Evolutionary conservation across 2,113 vertebrate species (phyloP).

Genomic region (Gnathonemus longibarbis): DNA sequence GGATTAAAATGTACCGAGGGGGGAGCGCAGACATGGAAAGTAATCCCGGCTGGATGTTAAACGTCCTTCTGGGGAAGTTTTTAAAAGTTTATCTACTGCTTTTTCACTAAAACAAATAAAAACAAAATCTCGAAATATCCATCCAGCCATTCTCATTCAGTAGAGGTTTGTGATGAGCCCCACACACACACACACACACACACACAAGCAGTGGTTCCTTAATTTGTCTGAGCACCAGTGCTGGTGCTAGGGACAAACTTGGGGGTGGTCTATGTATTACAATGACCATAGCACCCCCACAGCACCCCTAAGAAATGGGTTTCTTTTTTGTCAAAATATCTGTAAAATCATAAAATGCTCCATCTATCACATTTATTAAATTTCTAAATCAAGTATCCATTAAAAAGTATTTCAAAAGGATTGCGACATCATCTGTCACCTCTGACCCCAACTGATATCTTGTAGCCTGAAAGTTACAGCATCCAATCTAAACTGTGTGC

Average conservation of each 20-base stretch:
- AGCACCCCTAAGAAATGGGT: neutral
- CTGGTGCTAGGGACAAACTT: neutral
- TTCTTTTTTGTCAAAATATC: neutral
- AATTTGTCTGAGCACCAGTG: neutral
- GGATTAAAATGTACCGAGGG: conserved; percentile 9
- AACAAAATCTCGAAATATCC: neutral
- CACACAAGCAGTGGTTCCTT: neutral
- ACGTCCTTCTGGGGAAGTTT: conserved; percentile 21
- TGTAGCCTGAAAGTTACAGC: neutral
- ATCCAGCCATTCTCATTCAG: neutral
- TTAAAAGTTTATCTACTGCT: conserved; percentile 18
- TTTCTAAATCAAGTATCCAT: neutral
- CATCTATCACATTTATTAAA: neutral
- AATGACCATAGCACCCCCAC: neutral
- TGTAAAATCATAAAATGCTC: neutral
- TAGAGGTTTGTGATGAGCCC: neutral
- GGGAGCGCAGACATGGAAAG: neutral
- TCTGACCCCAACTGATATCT: neutral
- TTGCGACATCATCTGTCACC: neutral
- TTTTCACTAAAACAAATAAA: neutral
- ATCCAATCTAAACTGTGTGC: neutral
- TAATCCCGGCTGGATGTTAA: conserved; percentile 14
- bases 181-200: too few species aligned
- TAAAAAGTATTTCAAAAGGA: neutral
- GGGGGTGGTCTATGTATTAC: neutral